Percentiles rank a stretch among this genome's conserved stretches.
Evolutionary conservation across 2,797 vertebrate species (phyloP).

Genomic region (Coracias cyanogaster): DNA sequence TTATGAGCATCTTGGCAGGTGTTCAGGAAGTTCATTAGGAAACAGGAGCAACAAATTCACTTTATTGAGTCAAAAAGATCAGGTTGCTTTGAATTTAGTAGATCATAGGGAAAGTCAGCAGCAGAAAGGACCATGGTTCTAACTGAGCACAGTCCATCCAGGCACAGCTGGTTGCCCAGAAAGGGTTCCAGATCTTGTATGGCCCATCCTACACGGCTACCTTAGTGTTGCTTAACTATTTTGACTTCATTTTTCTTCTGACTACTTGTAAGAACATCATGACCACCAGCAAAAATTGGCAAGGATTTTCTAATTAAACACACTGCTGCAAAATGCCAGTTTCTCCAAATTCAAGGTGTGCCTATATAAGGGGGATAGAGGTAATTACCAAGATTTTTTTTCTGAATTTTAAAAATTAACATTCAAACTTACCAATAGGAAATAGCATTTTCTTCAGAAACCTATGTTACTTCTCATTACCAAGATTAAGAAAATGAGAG

Average conservation of each 20-base stretch:
- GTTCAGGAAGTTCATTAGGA: slow-evolving; percentile 52
- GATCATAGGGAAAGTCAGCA: not conserved
- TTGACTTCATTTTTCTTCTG: not conserved
- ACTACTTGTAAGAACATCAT: not conserved
- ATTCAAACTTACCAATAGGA: not conserved
- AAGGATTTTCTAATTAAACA: not conserved
- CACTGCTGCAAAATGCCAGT: not conserved
- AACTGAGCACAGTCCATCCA: not conserved
- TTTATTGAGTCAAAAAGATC: slow-evolving; percentile 6
- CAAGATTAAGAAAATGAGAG: not conserved
- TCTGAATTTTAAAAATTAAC: not conserved
- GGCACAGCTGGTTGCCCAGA: not conserved
- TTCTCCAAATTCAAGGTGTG: not conserved
- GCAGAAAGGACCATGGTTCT: not conserved
- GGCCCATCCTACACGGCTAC: accelerated
- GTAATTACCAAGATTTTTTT: not conserved
- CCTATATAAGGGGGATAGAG: not conserved
- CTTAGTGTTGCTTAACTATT: not conserved
- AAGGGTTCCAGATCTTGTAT: not conserved
- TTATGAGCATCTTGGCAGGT: not conserved
- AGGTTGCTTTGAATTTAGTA: not conserved
- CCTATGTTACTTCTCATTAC: not conserved
- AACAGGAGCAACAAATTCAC: not conserved
- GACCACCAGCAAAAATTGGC: not conserved
- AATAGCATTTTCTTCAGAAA: not conserved